Conservation (phyloP, 1,140 invertebrate genomes). For the Proales similis region DNA sequence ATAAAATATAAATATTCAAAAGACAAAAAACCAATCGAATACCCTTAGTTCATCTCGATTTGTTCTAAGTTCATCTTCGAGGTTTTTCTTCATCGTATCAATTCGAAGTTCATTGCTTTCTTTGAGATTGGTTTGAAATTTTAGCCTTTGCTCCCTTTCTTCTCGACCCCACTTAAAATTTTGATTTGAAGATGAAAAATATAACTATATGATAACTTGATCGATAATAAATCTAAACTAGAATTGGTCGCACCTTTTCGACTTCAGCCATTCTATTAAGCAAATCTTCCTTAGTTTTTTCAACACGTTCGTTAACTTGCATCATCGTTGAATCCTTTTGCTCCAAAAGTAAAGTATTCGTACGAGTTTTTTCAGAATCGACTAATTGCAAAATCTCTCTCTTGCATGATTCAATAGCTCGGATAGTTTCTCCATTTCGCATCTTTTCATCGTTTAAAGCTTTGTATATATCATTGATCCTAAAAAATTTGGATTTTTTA, state of each 20-base stretch:
- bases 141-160: background rate
- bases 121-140: constrained; percentile 7
- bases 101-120: background rate
- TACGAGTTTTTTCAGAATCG: background rate
- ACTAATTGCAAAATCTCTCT: background rate
- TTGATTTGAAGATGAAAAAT: background rate
- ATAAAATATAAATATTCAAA: background rate
- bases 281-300: constrained; percentile 15
- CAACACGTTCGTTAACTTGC: background rate
- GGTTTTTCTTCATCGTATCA: background rate
- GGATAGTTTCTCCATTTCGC: background rate
- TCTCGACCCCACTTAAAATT: background rate
- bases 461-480: background rate
- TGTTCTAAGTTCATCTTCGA: constrained; percentile 1
- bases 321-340: constrained; percentile 10
- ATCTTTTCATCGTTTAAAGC: constrained; percentile 12
- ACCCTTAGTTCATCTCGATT: constrained; percentile 4
- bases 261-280: background rate
- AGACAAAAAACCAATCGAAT: background rate
- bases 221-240: background rate
- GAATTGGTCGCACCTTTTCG: background rate
- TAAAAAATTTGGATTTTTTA: background rate
- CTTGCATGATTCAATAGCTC: constrained; percentile 9
- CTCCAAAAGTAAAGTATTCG: background rate
- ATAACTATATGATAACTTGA: background rate